phyloP scores from a whole-genome alignment of 1,140 invertebrate species.

The Babylonia areolata region DNA sequence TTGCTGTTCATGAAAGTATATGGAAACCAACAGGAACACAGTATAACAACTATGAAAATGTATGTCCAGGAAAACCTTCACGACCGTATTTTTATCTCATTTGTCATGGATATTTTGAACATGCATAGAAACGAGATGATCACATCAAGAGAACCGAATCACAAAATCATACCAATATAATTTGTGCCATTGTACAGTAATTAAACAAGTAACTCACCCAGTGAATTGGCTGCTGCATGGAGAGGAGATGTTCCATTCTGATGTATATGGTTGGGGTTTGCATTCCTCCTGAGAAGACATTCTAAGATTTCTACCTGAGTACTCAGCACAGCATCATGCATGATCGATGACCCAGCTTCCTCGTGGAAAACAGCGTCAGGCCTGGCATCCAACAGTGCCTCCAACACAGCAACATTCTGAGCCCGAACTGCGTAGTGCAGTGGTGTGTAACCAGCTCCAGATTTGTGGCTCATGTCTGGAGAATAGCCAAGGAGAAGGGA shows the following conservation, averaged over 20 bases:
- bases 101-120: too few relatives aligned
- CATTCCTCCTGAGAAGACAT: background rate
- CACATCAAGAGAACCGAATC: too few relatives aligned
- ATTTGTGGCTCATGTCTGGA: background rate
- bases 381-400: background rate
- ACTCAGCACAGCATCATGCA: background rate
- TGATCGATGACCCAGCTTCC: background rate
- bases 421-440: background rate
- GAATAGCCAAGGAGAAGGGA: background rate
- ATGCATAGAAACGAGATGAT: too few relatives aligned
- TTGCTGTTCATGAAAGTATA: too few relatives aligned
- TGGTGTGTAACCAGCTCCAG: background rate
- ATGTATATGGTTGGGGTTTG: background rate
- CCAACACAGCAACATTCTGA: background rate
- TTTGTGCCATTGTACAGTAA: too few relatives aligned
- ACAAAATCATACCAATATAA: too few relatives aligned
- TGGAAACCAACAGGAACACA: too few relatives aligned
- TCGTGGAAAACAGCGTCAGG: background rate
- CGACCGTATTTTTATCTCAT: too few relatives aligned
- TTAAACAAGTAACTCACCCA: background rate
- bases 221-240: background rate
- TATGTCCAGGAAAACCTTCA: too few relatives aligned
- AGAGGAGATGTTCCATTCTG: background rate
- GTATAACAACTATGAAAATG: too few relatives aligned
- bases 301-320: background rate